These are phyloP conservation scores for Ceratina calcarata DNA, from an alignment of 1,140 invertebrate species.

Conservation along the genomic window DNA sequence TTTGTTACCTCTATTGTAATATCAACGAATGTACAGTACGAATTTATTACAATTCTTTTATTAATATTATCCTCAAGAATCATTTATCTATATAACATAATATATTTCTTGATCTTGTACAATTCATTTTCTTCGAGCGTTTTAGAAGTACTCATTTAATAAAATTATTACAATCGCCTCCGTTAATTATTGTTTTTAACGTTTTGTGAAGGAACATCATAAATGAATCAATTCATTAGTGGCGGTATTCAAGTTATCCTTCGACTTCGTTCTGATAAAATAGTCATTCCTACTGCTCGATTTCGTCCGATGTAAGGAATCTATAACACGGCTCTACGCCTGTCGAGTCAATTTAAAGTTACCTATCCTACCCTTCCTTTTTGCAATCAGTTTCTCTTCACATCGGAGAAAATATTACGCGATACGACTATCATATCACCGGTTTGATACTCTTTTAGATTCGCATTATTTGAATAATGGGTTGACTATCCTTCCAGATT, in stretches of 20 bases:
- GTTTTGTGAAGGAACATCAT: background rate
- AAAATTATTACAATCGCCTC: background rate
- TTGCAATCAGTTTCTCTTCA: background rate
- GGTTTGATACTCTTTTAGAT: background rate
- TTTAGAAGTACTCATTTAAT: background rate
- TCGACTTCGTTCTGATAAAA: conserved; percentile 11
- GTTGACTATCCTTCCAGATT: background rate
- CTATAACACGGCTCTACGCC: conserved; percentile 21
- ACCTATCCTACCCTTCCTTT: background rate
- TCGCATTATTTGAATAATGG: background rate
- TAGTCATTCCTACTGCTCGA: background rate
- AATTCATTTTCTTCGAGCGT: background rate
- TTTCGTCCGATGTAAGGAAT: background rate
- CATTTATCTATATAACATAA: too few relatives aligned
- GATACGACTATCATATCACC: background rate
- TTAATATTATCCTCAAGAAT: too few relatives aligned
- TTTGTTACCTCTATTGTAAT: background rate
- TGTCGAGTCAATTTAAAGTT: conserved; percentile 21
- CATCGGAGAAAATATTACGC: background rate
- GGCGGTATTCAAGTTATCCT: too few relatives aligned
- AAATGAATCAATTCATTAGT: conserved; percentile 36
- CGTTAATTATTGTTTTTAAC: conserved; percentile 17
- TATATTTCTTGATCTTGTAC: background rate
- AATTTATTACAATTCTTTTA: too few relatives aligned
- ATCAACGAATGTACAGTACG: too few relatives aligned